Base-by-base conservation (phyloP, 2,888 invertebrate genomes). In the Calameuta pallipes region DNA sequence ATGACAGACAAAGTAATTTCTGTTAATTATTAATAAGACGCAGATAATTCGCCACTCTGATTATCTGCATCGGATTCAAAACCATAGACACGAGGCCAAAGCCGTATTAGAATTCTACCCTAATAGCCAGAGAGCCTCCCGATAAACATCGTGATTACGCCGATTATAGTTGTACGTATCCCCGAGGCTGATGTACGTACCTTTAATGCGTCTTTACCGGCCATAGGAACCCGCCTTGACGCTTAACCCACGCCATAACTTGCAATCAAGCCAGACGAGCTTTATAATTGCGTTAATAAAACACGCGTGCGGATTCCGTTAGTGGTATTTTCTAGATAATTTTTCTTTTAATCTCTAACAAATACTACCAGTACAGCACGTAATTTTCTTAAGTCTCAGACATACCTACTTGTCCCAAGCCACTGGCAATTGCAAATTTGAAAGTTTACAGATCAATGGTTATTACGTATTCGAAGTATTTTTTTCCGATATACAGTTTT, bases 281-380 rank as follows among this genome's bases (percentile, higher is more conserved):
- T 74, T 81, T 77, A 78, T 83, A 84, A 85, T 84, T 84, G 81
- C 80, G 79, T 80, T 77, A 82, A 83, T 81, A 85, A 85, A 84
- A 80, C 79, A 34, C 71, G 34, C 33, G 71, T 33, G 13, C 4
- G 31, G 33, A 71, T 71, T 71, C 71, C 71, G 71, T 71, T 34
- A 34, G 15, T 2, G 23, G 9, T 9, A 56, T 56, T 56, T 56
- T 56, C 23, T 56, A 23, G 2, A 56, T 56, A 23, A 56, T 23
- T 23, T 56, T 23, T 56, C 15, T 23, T 6, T 15, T 9, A 56
- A 23, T 56, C 56, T 23, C 23, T 23, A 56, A 56, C 23, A 56
- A 23, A 9, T 56, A 56, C 9, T 56, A 2, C 56, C 23, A 23
- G 56, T 56, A 56, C 23, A 23, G 9, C 23, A 56, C 56, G 56